Conservation (phyloP, 2,113 vertebrate genomes). For the Pluvianellus socialis region DNA sequence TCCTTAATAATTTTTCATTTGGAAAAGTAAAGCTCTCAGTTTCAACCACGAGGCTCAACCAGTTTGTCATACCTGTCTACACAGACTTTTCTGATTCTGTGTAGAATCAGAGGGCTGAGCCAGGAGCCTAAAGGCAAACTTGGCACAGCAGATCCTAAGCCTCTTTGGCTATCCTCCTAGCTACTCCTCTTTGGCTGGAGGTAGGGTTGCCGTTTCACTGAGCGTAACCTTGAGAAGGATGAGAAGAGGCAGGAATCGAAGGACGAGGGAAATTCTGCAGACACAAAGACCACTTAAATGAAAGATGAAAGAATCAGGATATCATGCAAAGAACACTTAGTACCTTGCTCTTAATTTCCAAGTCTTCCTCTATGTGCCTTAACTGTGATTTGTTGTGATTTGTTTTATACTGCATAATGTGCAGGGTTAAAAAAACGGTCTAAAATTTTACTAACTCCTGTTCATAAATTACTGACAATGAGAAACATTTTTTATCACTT, state of each 20-base stretch:
- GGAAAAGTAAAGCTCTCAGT: background rate
- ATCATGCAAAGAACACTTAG: background rate
- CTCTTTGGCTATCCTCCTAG: background rate
- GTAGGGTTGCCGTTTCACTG: background rate
- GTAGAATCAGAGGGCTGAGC: background rate
- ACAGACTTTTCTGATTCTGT: background rate
- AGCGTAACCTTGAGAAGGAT: background rate
- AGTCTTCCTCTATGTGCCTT: background rate
- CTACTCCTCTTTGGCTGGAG: background rate
- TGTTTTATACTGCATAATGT: background rate
- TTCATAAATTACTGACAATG: background rate
- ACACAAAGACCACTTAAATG: background rate
- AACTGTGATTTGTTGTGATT: background rate
- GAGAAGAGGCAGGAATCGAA: background rate
- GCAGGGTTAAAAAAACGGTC: background rate
- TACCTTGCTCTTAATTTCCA: background rate
- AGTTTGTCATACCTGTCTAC: background rate
- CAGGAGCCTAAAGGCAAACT: background rate
- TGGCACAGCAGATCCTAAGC: background rate
- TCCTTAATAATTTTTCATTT: background rate
- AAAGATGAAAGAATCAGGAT: background rate
- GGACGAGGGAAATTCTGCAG: background rate
- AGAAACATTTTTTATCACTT: background rate
- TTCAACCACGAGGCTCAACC: background rate
- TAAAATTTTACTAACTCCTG: background rate